phyloP scores from a whole-genome alignment of 2,888 invertebrate genomes.

The Drosophila imparisetae region DNA sequence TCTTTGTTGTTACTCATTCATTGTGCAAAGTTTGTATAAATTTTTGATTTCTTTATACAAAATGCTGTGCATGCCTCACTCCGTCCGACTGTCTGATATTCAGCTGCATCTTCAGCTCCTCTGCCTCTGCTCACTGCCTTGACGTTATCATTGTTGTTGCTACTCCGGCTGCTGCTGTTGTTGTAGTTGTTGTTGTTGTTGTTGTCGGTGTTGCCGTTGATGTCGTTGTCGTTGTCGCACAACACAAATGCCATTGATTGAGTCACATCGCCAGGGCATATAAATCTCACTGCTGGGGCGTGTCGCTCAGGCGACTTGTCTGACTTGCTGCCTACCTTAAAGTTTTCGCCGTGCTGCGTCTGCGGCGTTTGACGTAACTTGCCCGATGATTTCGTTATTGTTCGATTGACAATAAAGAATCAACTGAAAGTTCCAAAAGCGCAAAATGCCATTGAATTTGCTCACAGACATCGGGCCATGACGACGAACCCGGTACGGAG shows the following conservation, averaged over 20 bases:
- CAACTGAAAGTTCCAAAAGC: conserved; percentile 79
- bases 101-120: conserved; percentile 44
- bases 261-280: conserved; percentile 80
- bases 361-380: conserved; percentile 79
- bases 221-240: conserved; percentile 51
- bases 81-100: conserved; percentile 49
- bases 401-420: conserved; percentile 83
- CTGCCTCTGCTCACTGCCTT: conserved; percentile 2
- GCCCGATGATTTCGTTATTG: conserved; percentile 82
- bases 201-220: conserved; percentile 20
- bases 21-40: conserved; percentile 80
- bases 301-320: conserved; percentile 58
- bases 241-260: conserved; percentile 81
- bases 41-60: conserved; percentile 81
- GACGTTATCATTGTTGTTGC: conserved; percentile 24
- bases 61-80: conserved; percentile 79
- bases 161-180: conserved; percentile 5
- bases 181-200: conserved; percentile 5
- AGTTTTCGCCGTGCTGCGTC: conserved; percentile 75
- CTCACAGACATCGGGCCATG: conserved; percentile 24
- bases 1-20: conserved; percentile 77
- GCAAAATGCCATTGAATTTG: conserved; percentile 76
- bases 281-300: conserved; percentile 80
- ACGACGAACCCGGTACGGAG: background rate
- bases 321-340: conserved; percentile 67